Percentiles rank a stretch among this genome's conserved stretches.
phyloP scores from a whole-genome alignment of 1,140 invertebrate species.

The Vanessa atalanta region DNA sequence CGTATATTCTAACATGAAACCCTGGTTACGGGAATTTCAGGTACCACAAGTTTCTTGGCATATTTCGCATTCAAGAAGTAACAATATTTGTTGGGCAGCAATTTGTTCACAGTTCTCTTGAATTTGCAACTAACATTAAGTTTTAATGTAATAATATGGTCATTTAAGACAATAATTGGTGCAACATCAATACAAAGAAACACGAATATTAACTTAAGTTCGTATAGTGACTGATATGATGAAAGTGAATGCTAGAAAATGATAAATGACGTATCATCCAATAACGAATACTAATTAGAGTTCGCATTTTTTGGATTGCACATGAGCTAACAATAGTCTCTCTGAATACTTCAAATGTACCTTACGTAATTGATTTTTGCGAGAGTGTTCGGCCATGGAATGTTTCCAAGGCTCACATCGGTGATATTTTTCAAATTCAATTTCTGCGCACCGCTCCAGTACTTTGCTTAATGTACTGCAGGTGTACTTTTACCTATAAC shows the following conservation, averaged over 20 bases:
- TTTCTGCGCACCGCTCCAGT: slow-evolving; percentile 51
- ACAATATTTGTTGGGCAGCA: slow-evolving; percentile 5
- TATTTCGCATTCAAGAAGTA: neutral
- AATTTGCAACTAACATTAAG: neutral
- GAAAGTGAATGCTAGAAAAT: too few species aligned
- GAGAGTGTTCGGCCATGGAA: slow-evolving; percentile 33
- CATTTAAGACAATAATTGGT: too few species aligned
- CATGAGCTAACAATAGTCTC: neutral
- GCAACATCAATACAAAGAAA: too few species aligned
- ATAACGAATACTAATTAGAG: too few species aligned
- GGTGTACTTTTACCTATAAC: slow-evolving; percentile 42
- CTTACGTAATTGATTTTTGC: slow-evolving; percentile 19
- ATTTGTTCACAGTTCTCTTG: neutral
- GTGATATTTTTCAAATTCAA: slow-evolving; percentile 63
- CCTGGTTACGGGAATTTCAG: neutral
- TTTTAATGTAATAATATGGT: neutral
- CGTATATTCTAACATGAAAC: neutral
- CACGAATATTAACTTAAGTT: too few species aligned
- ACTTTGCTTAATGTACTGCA: slow-evolving; percentile 63
- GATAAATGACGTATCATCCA: too few species aligned
- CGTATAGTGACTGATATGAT: too few species aligned
- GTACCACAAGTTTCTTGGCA: slow-evolving; percentile 7
- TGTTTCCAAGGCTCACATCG: slow-evolving; percentile 40
- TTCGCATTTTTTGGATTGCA: neutral
- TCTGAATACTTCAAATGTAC: neutral